Base-by-base conservation (phyloP, 1,140 invertebrate genomes). In the Centruroides vittatus region DNA sequence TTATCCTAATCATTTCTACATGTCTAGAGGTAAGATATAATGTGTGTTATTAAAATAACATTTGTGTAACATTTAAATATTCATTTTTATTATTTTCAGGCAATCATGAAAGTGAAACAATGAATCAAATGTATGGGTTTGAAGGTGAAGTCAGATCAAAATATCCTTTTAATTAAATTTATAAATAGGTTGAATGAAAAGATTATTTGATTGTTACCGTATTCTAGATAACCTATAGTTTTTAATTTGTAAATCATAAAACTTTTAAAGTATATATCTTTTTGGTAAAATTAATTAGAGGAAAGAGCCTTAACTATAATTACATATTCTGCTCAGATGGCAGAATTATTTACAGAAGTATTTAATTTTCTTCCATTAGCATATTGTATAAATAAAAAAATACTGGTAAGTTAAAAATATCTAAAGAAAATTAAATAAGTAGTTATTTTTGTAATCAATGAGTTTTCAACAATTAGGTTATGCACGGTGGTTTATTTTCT, bases 41-140 rank as follows among this genome's bases (percentile, higher is more conserved):
- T 5, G 8, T 8, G 3, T 6, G 5, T 6, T 6, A 23, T 53
- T 53, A 5, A 53, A 3, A 53, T 53, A 23, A 53, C 5, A 53
- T 53, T 6, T 36, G 8, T 6, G 7, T 53, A 36, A 6, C 5
- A 5, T 6, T 34, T 23, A 36, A 8, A 6, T 48, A 11, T 63
- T 53, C 3, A 55, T 36, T 13, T 65, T 58, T 65, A 62, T 65
- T 68, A 58, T 67, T 76, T 76, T 11, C 72, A 93, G 92, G 94
- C 47, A 99, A 99, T 75, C 96, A 99, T 74, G 96, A 99, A 73
- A 96, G 90, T 69, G 81, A 86, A 34, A 94, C 88, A 12, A 99
- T 99, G 95, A 99, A 99, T 77, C 92, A 97, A 76, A 96, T 98
- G 86, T 99, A 98, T 75, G 95, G 95, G 23, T 98, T 99, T 79